phyloP scores from a whole-genome alignment of 1,140 invertebrate genomes.

The Copidosoma floridanum region DNA sequence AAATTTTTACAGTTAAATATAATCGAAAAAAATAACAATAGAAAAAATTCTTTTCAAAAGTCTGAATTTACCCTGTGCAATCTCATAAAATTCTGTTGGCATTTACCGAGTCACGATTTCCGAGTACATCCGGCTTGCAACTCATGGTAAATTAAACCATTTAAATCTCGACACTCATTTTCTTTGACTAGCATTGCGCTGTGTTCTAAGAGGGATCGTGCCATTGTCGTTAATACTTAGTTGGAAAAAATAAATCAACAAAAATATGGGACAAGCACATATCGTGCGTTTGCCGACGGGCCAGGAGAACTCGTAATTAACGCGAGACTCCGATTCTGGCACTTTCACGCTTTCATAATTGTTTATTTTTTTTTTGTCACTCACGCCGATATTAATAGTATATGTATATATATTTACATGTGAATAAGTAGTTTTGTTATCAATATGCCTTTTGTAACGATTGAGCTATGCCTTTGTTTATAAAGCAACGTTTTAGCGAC shows the following conservation, averaged over 20 bases:
- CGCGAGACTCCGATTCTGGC: slow-evolving; percentile 17
- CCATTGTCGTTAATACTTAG: slow-evolving; percentile 18
- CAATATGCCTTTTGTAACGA: too few relatives aligned
- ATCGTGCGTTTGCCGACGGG: background rate
- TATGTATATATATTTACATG: slow-evolving; percentile 23
- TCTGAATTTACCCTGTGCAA: slow-evolving; percentile 25
- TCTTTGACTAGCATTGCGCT: slow-evolving; percentile 42
- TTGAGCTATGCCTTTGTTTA: too few relatives aligned
- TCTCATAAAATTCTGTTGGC: slow-evolving; percentile 1
- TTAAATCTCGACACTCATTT: slow-evolving; percentile 33
- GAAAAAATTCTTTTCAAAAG: slow-evolving; percentile 5
- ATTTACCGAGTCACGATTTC: slow-evolving; percentile 20
- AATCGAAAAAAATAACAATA: background rate
- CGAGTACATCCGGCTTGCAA: slow-evolving; percentile 14
- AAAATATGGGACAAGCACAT: slow-evolving; percentile 19
- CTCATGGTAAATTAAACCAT: slow-evolving; percentile 28
- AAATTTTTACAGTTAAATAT: slow-evolving; percentile 9
- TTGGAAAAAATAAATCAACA: slow-evolving; percentile 21
- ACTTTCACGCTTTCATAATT: slow-evolving; percentile 22
- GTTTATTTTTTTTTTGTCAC: slow-evolving; percentile 6
- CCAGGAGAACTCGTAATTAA: slow-evolving; percentile 22
- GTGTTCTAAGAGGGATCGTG: slow-evolving; percentile 32
- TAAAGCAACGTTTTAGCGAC: slow-evolving; percentile 13
- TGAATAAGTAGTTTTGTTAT: too few relatives aligned
- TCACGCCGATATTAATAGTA: background rate